phyloP scores from a whole-genome alignment of 2,113 vertebrate species.

The Austrofundulus limnaeus region DNA sequence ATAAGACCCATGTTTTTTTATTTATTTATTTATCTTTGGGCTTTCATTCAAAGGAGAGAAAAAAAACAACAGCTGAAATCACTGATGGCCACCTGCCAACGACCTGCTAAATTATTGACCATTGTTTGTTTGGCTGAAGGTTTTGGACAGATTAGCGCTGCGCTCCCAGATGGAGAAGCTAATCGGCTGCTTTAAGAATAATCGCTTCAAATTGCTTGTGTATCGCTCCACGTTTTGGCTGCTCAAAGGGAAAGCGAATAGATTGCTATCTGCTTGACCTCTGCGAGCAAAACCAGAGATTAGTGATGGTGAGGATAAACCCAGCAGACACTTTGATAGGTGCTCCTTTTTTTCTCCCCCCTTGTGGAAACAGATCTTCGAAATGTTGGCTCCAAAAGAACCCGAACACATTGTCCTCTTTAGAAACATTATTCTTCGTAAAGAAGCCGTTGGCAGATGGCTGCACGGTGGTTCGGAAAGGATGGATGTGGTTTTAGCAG shows the following conservation, averaged over 20 bases:
- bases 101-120: slow-evolving; percentile 51
- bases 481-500: neutral
- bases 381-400: neutral
- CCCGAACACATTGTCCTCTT: neutral
- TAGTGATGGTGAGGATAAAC: neutral
- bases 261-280: slow-evolving; percentile 31
- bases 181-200: slow-evolving; percentile 55
- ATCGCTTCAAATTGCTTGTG: slow-evolving; percentile 52
- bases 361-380: neutral
- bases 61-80: slow-evolving; percentile 31
- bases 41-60: too few relatives aligned
- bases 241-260: slow-evolving; percentile 30
- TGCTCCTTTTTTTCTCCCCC: neutral
- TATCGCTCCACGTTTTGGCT: slow-evolving; percentile 43
- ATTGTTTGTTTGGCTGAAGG: slow-evolving; percentile 62
- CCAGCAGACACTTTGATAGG: neutral
- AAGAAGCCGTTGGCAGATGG: neutral
- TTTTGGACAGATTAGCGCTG: slow-evolving; percentile 50
- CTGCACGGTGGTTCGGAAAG: neutral
- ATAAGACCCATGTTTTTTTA: slow-evolving; percentile 22
- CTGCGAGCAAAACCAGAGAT: neutral
- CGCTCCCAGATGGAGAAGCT: slow-evolving; percentile 62
- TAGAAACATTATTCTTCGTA: neutral
- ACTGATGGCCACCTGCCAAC: slow-evolving; percentile 54
- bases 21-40: too few relatives aligned